A percentile compares a stretch with the other conserved stretches of the same genome.
Conservation (phyloP, 2,888 invertebrate genomes). For the Tiphia femorata region DNA sequence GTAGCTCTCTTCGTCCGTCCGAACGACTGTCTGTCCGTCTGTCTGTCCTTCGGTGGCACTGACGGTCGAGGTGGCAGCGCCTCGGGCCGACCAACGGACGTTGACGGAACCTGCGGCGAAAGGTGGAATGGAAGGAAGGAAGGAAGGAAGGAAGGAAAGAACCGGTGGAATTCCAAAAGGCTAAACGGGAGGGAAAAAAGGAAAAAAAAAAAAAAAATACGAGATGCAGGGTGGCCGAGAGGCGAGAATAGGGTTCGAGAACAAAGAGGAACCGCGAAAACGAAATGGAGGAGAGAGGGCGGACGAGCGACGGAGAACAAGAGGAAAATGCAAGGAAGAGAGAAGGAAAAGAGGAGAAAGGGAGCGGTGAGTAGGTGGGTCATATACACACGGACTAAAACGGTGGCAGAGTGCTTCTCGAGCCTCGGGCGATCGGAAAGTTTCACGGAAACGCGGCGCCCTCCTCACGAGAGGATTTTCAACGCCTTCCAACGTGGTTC, state of each 20-base stretch:
- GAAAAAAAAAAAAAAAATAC: conserved; percentile 7
- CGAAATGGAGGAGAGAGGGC: conserved; percentile 7
- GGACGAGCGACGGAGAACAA: conserved; percentile 4
- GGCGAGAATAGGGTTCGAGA: neutral
- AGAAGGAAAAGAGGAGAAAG: conserved; percentile 1
- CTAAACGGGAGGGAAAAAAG: conserved; percentile 19
- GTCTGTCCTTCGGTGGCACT: too few relatives aligned
- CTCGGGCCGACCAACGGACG: conserved; percentile 40
- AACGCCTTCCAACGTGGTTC: conserved; percentile 22
- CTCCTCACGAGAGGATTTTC: conserved; percentile 35
- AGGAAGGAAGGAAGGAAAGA: conserved; percentile 6
- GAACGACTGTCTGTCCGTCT: too few relatives aligned
- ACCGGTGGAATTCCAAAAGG: conserved; percentile 16
- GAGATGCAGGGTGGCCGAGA: neutral
- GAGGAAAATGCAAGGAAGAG: conserved; percentile 13
- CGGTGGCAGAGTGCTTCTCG: conserved; percentile 22
- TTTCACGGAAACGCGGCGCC: conserved; percentile 42
- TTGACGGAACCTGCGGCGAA: conserved; percentile 33
- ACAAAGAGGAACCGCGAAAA: neutral
- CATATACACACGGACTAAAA: conserved; percentile 7
- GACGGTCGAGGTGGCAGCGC: conserved; percentile 36
- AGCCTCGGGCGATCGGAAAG: conserved; percentile 45
- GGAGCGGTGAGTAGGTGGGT: conserved; percentile 15
- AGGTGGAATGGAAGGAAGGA: conserved; percentile 16
- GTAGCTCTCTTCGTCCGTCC: neutral